phyloP scores from a whole-genome alignment of 2,888 invertebrate species.

The Platycnemis pennipes region DNA sequence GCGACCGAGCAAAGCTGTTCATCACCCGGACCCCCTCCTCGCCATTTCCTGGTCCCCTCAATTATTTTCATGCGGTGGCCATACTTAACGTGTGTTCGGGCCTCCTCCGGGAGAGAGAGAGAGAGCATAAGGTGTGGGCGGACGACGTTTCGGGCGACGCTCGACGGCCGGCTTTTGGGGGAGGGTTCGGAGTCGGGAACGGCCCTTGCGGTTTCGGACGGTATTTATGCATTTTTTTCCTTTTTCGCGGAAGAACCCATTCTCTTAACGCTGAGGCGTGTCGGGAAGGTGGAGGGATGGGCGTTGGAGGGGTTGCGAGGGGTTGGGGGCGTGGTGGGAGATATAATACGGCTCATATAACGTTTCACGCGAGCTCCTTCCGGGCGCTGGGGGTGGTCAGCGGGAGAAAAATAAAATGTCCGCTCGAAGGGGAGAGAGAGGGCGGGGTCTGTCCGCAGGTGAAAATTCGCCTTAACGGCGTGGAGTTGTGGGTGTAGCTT shows the following conservation, averaged over 20 bases:
- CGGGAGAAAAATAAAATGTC: not conserved
- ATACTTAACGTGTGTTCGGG: constrained; percentile 50
- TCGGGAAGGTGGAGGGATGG: not conserved
- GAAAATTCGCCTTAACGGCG: constrained; percentile 44
- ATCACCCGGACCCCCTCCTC: constrained; percentile 18
- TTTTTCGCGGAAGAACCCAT: constrained; percentile 36
- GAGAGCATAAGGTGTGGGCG: not conserved
- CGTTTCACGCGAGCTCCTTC: constrained; percentile 60
- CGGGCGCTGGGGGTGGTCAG: constrained; percentile 6
- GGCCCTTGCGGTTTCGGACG: constrained; percentile 45
- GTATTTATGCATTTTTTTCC: constrained; percentile 27
- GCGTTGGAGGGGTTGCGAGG: not conserved
- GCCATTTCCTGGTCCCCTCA: constrained; percentile 47
- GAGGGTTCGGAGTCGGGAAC: not conserved
- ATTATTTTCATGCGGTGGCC: constrained; percentile 67
- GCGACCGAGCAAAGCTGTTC: constrained; percentile 62
- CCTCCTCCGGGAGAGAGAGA: not conserved
- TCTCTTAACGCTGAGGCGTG: constrained; percentile 47
- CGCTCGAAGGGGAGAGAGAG: not conserved
- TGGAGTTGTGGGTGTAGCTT: constrained; percentile 19
- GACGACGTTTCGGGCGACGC: not conserved
- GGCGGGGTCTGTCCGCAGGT: not conserved
- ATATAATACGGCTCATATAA: constrained; percentile 43
- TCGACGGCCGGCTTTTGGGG: not conserved
- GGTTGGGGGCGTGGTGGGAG: not conserved